Evolutionary conservation across 2,113 vertebrate species (phyloP).

Genomic region (Bufo bufo): DNA sequence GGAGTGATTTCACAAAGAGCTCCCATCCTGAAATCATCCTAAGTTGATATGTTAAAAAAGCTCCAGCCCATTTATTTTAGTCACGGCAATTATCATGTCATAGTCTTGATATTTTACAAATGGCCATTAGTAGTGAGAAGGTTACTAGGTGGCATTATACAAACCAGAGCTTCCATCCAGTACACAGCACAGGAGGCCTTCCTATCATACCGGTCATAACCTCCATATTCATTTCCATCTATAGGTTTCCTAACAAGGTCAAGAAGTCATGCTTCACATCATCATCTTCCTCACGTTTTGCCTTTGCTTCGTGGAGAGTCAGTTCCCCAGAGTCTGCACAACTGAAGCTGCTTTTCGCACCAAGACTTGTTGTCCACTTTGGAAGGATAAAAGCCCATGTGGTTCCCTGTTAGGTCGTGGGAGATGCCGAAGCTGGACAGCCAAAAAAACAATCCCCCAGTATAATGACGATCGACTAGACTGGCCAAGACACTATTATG

Average conservation of each 20-base stretch:
- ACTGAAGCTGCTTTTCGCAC: slow-evolving; percentile 51
- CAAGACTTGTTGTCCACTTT: slow-evolving; percentile 59
- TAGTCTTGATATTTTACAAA: no score
- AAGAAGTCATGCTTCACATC: neutral
- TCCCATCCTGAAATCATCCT: no score
- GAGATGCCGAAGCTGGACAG: slow-evolving; percentile 10
- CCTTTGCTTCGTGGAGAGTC: slow-evolving; percentile 41
- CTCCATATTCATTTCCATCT: neutral
- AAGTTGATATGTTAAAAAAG: no score
- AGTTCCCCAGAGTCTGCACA: slow-evolving; percentile 61
- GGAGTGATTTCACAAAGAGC: no score
- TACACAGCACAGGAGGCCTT: no score
- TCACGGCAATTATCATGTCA: no score
- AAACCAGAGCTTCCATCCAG: no score
- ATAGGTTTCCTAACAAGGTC: neutral
- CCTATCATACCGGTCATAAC: no score
- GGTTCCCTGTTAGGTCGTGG: slow-evolving; percentile 57
- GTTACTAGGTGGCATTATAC: no score
- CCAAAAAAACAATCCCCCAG: neutral
- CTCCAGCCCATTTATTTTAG: no score
- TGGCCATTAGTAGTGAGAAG: no score
- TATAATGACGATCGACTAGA: slow-evolving; percentile 56
- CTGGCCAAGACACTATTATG: slow-evolving; percentile 60
- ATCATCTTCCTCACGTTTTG: neutral
- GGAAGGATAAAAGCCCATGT: slow-evolving; percentile 58